Evolutionary conservation across 2,888 invertebrate genomes (phyloP).

Genomic region (Zootermopsis nevadensis): DNA sequence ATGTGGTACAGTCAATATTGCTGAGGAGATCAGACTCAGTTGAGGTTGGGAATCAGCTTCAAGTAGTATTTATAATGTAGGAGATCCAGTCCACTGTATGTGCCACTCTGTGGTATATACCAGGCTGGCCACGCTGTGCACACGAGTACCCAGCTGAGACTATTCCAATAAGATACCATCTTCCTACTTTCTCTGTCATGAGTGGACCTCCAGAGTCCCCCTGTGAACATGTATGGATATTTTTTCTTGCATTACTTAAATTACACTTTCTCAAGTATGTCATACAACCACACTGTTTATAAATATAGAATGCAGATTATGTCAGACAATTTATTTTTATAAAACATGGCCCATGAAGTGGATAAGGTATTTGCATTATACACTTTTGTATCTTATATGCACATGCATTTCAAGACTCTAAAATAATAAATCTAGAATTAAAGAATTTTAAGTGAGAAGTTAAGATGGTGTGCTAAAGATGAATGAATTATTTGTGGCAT

Average conservation of each 20-base stretch:
- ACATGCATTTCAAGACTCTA: too few species aligned
- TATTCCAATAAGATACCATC: constrained; percentile 92
- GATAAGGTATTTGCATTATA: too few species aligned
- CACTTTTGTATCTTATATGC: too few species aligned
- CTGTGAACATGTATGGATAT: constrained; percentile 60
- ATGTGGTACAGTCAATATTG: background rate
- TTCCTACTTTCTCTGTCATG: constrained; percentile 86
- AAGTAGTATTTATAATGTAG: constrained; percentile 67
- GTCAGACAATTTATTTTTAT: too few species aligned
- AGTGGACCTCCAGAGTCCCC: constrained; percentile 91
- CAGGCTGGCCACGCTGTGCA: constrained; percentile 92
- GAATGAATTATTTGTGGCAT: too few species aligned
- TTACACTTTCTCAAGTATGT: background rate
- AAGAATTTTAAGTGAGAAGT: too few species aligned
- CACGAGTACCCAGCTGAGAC: constrained; percentile 96
- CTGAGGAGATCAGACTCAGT: background rate
- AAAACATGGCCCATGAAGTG: too few species aligned
- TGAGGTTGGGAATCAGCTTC: background rate
- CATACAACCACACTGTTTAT: background rate
- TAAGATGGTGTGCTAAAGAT: too few species aligned
- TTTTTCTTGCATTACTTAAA: background rate
- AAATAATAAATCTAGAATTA: too few species aligned
- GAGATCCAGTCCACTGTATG: constrained; percentile 95
- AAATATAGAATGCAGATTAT: too few species aligned
- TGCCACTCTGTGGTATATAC: constrained; percentile 92